Percentiles rank a stretch among this genome's conserved stretches.
Conservation (phyloP, 2,888 invertebrate genomes). For the Mycalesis mineus region DNA sequence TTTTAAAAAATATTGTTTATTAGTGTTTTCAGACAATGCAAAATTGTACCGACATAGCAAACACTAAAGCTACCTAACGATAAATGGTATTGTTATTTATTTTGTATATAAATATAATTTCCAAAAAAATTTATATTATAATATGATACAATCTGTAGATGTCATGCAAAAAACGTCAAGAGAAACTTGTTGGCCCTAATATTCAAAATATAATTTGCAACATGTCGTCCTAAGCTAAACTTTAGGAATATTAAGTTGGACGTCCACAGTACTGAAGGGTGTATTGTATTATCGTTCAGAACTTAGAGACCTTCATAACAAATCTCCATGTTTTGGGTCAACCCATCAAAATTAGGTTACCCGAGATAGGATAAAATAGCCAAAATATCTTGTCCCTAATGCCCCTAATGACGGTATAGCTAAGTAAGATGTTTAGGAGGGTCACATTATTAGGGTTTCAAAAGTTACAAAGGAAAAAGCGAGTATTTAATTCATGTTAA, state of each 20-base stretch:
- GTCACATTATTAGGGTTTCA: background rate
- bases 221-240: background rate
- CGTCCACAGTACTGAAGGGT: background rate
- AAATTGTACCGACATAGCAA: too few relatives aligned
- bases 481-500: background rate
- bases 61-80: too few relatives aligned
- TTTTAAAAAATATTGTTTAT: too few relatives aligned
- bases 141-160: too few relatives aligned
- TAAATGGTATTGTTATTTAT: too few relatives aligned
- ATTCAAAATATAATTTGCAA: background rate
- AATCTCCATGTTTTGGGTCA: conserved; percentile 13
- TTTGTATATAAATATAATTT: too few relatives aligned
- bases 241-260: background rate
- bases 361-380: conserved; percentile 6
- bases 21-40: too few relatives aligned
- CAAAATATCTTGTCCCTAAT: conserved; percentile 4
- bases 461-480: background rate
- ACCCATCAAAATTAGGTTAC: conserved; percentile 9
- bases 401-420: conserved; percentile 1
- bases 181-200: too few relatives aligned
- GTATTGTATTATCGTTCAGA: background rate
- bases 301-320: background rate
- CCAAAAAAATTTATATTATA: too few relatives aligned
- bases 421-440: background rate
- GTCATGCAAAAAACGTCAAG: too few relatives aligned